Base-by-base conservation (phyloP, 2,888 invertebrate genomes). In the Rhagium mordax region DNA sequence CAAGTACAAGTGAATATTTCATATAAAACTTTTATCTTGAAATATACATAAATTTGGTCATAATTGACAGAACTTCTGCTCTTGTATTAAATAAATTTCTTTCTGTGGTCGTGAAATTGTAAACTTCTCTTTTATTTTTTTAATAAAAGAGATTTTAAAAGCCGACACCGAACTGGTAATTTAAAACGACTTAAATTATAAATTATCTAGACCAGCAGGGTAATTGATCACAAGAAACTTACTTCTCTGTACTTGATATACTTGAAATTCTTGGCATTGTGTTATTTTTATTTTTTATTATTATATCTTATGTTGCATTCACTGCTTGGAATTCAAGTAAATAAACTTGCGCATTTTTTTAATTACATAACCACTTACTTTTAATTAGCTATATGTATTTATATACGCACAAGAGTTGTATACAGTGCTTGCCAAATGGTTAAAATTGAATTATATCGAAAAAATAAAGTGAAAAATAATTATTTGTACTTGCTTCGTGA, bases 161-260 rank as follows among this genome's bases (percentile, higher is more conserved):
- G 51, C 51, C 51, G 65, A 57, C 57, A 65, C 59, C 59, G 59
- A 71, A 27, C 65, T 71, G 49, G 68, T 48, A 74, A 74, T 74
- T 71, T 68, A 69, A 71, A 71, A 59, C 47, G 68, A 60, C 74
- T 68, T 66, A 65, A 65, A 74, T 68, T 71, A 71, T 65, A 55
- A 74, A 74, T 74, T 74, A 74, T 74, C 60, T 71, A 74, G 74
- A 68, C 49, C 69, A 71, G 62, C 48, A 15, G 41, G 41, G 51
- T 69, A 74, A 68, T 68, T 61, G 66, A 65, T 53, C 29, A 53
- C 33, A 65, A 21, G 29, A 24, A 53, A 20, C 33, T 8, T 65
- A 41, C 65, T 21, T 53, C 53, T 53, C 33, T 27, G 29, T 41
- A 65, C 65, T 65, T 65, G 65, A 53, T 65, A 53, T 53, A 71